phyloP scores from a whole-genome alignment of 2,888 invertebrate species.

The Apoda limacodes region DNA sequence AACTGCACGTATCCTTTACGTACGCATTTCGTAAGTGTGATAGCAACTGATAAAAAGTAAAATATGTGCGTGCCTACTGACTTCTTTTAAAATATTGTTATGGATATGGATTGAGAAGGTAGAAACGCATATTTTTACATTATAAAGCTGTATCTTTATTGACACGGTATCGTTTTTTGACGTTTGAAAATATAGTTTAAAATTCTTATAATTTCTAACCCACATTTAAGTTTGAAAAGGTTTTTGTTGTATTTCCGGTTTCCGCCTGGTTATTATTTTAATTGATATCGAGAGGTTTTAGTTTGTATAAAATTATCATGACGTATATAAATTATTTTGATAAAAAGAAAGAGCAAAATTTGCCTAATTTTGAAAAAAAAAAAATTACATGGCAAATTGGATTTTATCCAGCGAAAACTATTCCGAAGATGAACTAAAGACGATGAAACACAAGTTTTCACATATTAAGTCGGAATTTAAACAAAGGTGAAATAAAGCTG shows the following conservation, averaged over 20 bases:
- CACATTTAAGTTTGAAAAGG: not conserved
- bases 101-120: not conserved
- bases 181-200: conserved; percentile 4
- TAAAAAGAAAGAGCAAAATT: no score
- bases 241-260: not conserved
- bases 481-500: not conserved
- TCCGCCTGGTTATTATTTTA: not conserved
- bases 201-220: conserved; percentile 3
- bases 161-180: not conserved
- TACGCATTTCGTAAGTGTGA: not conserved
- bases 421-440: conserved; percentile 1
- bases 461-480: not conserved
- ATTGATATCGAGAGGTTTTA: not conserved
- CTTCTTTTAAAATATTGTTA: conserved; percentile 1
- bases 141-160: not conserved
- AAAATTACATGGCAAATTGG: conserved; percentile 3
- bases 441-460: not conserved
- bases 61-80: not conserved
- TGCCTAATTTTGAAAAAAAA: no score
- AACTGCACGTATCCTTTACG: conserved; percentile 2
- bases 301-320: not conserved
- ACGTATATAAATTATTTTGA: no score
- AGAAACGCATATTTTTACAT: not conserved
- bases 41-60: conserved; percentile 1
- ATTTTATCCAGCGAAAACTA: conserved; percentile 2